Evolutionary conservation across 2,888 invertebrate genomes (phyloP), one percentile per base, ranked within the genome.

Genomic region (Hydraecia micacea): DNA sequence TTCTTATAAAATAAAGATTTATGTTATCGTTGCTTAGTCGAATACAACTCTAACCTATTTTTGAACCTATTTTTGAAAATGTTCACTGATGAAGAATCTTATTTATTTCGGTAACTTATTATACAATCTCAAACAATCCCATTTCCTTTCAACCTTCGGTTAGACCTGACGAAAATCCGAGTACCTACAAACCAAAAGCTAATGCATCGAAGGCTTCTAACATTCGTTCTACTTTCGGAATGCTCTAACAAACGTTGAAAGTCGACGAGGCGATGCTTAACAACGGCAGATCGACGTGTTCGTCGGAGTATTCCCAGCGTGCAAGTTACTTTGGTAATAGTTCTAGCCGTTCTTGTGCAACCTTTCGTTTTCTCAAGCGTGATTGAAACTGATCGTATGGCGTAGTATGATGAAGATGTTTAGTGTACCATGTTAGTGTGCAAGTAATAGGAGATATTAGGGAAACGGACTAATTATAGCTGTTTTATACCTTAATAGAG

Each of bases 261-360:
- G 46, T 70, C 81, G 65, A 32, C 73, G 73, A 73, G 60, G 70
- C 77, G 71, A 80, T 80, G 83, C 71, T 72, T 55, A 75, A 75
- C 80, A 73, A 71, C 46, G 67, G 39, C 67, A 75, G 78, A 86
- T 83, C 76, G 71, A 76, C 78, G 67, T 82, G 60, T 69, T 62
- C 28, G 28, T 3, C 25, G 36, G 8, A 60, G 28, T 76, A 66
- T 81, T 81, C 76, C 55, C 69, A 73, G n/a, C 55, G 46, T 49
- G 49, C 81, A 69, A 36, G 72, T 72, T 73, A 69, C 75, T 55
- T 69, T 36, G 15, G 32, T 65, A 72, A 85, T 73, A 39, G 62
- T 28, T 62, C 39, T n/a, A 62, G 67, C 46, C 67, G 36, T 66
- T 82, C 28, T 62, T 39, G 25, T 62, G 9, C 9, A 79, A 46